Conservation (phyloP, 2,797 vertebrate genomes). For the Harpagifer antarcticus region DNA sequence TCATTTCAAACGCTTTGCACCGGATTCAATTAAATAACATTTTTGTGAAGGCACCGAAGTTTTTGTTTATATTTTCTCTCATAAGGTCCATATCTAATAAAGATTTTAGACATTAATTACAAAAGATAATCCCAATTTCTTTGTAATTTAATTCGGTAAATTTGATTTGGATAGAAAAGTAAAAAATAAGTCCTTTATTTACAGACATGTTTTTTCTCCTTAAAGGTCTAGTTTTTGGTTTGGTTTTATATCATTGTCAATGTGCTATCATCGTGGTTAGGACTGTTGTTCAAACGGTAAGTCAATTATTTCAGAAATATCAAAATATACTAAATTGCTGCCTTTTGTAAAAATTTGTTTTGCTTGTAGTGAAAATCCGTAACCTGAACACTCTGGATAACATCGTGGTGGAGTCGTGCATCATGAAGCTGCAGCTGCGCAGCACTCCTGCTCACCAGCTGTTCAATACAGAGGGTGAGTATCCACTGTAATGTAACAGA, state of each 20-base stretch:
- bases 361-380: conserved; percentile 79
- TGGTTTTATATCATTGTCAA: no score
- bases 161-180: not conserved
- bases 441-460: conserved; percentile 70
- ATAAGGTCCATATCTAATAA: not conserved
- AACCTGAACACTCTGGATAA: conserved; percentile 91
- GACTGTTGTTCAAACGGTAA: no score
- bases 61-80: conserved; percentile 2
- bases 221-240: no score
- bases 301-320: no score
- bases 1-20: not conserved
- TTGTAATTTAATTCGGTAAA: not conserved
- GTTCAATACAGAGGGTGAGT: conserved; percentile 82
- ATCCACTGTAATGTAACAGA: not conserved
- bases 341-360: conserved; percentile 4
- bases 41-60: not conserved
- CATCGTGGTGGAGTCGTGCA: conserved; percentile 95
- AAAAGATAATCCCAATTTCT: not conserved
- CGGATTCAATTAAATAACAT: not conserved
- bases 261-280: no score
- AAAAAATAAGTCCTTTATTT: not conserved
- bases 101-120: not conserved
- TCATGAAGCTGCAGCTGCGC: conserved; percentile 87
- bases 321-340: no score
- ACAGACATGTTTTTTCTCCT: no score